These are phyloP conservation scores for Seriola quinqueradiata DNA, from an alignment of 2,113 vertebrate genomes.

Conservation along the genomic window DNA sequence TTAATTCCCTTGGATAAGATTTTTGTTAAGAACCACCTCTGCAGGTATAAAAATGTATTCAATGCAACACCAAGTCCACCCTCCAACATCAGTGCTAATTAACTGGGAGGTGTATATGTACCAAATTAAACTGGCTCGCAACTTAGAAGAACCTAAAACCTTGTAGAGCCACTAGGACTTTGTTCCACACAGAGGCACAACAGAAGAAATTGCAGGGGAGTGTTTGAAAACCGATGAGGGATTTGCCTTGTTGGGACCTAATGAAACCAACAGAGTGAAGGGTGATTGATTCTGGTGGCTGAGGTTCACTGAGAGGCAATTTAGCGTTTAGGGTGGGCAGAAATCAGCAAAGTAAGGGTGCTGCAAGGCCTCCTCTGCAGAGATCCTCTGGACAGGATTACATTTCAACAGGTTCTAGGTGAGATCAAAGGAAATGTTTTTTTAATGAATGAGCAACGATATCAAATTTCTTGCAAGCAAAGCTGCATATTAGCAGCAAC, in stretches of 20 bases:
- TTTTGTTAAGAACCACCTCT: constrained; percentile 13
- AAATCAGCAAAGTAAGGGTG: constrained; percentile 90
- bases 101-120: constrained; percentile 18
- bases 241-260: constrained; percentile 63
- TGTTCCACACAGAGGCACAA: constrained; percentile 69
- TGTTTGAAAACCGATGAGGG: constrained; percentile 44
- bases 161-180: constrained; percentile 49
- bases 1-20: background rate
- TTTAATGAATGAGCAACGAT: constrained; percentile 23
- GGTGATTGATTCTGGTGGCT: constrained; percentile 66
- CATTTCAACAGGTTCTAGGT: constrained; percentile 92
- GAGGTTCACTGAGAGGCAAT: constrained; percentile 20
- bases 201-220: constrained; percentile 58
- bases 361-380: constrained; percentile 90
- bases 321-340: constrained; percentile 83
- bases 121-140: constrained; percentile 51
- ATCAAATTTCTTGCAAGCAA: background rate
- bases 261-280: constrained; percentile 55
- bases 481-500: background rate
- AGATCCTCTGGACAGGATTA: constrained; percentile 91
- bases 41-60: constrained; percentile 41
- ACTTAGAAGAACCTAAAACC: constrained; percentile 53
- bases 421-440: constrained; percentile 41
- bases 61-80: constrained; percentile 14
- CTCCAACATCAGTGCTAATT: constrained; percentile 19